phyloP scores from a whole-genome alignment of 2,113 vertebrate genomes.

The Rhabdomys dilectus region DNA sequence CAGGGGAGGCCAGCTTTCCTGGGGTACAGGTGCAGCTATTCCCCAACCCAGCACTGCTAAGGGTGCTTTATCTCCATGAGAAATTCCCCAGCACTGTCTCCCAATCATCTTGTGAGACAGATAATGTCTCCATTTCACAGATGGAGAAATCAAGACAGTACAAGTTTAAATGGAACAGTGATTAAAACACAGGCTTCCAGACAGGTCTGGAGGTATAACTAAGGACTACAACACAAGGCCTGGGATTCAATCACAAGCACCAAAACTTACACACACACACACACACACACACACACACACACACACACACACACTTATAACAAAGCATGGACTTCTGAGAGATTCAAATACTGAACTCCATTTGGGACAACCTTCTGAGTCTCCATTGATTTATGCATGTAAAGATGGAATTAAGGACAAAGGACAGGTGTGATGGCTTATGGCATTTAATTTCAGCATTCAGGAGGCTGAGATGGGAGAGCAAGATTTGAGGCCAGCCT shows the following conservation, averaged over 20 bases:
- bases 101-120: neutral
- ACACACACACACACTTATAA: neutral
- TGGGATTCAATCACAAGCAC: neutral
- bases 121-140: neutral
- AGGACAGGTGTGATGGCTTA: neutral
- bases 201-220: neutral
- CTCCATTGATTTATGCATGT: constrained; percentile 1
- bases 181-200: neutral
- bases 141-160: constrained; percentile 21
- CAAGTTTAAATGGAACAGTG: neutral
- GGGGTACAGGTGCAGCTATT: neutral
- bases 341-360: neutral
- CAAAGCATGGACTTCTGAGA: neutral
- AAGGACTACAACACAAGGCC: neutral
- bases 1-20: neutral
- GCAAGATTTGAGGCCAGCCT: neutral
- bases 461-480: neutral
- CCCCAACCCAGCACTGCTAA: neutral
- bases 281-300: too few species aligned
- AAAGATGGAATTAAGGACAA: constrained; percentile 24
- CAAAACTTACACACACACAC: neutral
- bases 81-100: neutral
- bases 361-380: constrained; percentile 11
- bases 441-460: neutral
- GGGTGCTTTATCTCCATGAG: neutral